These are phyloP conservation scores for Triplophysa tibetana DNA, from an alignment of 2,113 vertebrate genomes.

Conservation along the genomic window DNA sequence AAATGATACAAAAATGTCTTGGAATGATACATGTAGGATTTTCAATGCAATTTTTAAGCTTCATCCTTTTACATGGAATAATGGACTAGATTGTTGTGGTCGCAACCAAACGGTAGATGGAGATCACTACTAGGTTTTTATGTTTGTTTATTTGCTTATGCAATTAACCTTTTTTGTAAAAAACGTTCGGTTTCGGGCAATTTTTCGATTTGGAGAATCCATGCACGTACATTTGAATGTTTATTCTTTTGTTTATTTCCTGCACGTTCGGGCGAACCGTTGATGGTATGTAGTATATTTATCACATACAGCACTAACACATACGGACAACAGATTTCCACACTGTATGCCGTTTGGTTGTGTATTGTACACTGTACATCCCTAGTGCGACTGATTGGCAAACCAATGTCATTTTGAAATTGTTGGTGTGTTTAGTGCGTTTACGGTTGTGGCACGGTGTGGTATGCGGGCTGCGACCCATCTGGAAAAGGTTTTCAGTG, in stretches of 20 bases:
- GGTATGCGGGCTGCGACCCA: conserved; percentile 58
- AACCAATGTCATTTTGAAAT: not conserved
- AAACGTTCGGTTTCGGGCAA: not conserved
- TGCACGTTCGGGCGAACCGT: too few species aligned
- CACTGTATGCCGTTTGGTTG: too few species aligned
- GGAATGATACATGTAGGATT: not conserved
- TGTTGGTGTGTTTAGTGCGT: conserved; percentile 35
- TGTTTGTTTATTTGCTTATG: not conserved
- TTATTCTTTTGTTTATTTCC: not conserved
- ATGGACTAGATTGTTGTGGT: not conserved
- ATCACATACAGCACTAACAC: too few species aligned
- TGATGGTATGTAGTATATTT: too few species aligned
- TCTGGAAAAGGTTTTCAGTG: conserved; percentile 66
- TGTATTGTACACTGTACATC: too few species aligned
- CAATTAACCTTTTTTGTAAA: not conserved
- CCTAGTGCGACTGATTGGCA: too few species aligned
- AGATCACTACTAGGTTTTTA: not conserved
- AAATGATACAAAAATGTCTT: not conserved
- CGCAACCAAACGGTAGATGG: not conserved
- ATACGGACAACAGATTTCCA: too few species aligned
- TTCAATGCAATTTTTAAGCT: not conserved
- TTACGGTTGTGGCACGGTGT: conserved; percentile 50
- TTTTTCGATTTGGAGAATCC: too few species aligned
- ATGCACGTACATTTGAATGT: not conserved
- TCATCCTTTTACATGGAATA: not conserved